These are phyloP conservation scores for Leguminivora glycinivorella DNA, from an alignment of 1,140 invertebrate species.

Conservation along the genomic window DNA sequence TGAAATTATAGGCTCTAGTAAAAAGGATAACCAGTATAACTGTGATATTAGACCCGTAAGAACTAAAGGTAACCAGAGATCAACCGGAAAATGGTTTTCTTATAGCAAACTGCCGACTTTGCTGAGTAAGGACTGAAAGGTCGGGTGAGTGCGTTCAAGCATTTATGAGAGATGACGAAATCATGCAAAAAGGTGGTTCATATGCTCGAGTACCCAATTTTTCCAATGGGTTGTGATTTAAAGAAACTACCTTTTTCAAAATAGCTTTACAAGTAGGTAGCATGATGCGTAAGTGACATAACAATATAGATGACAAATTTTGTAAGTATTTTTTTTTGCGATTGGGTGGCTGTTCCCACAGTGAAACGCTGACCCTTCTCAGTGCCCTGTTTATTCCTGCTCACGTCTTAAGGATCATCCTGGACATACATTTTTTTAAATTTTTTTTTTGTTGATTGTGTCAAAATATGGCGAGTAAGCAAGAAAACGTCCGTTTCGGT, in stretches of 20 bases:
- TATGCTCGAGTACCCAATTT: neutral
- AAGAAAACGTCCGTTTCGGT: too few relatives aligned
- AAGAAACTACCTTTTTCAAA: neutral
- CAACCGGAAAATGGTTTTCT: neutral
- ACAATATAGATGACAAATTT: too few relatives aligned
- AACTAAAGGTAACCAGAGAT: neutral
- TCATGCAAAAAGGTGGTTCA: neutral
- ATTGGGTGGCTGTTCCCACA: too few relatives aligned
- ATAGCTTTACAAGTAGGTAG: neutral
- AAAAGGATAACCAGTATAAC: neutral
- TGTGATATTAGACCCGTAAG: neutral
- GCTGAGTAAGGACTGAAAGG: neutral
- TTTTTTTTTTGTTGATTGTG: too few relatives aligned
- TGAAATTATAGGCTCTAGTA: neutral
- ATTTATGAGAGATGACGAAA: neutral
- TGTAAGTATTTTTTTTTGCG: too few relatives aligned
- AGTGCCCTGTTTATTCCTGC: too few relatives aligned
- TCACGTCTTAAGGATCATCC: too few relatives aligned
- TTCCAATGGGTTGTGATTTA: neutral
- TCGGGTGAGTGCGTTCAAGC: neutral
- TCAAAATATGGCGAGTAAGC: too few relatives aligned
- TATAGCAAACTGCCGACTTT: neutral
- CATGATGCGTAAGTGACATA: too few relatives aligned
- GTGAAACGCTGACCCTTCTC: too few relatives aligned
- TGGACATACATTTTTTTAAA: too few relatives aligned